Evolutionary conservation across 2,888 invertebrate genomes (phyloP), one percentile per base, ranked within the genome.

Genomic region (Lochmaea crataegi): DNA sequence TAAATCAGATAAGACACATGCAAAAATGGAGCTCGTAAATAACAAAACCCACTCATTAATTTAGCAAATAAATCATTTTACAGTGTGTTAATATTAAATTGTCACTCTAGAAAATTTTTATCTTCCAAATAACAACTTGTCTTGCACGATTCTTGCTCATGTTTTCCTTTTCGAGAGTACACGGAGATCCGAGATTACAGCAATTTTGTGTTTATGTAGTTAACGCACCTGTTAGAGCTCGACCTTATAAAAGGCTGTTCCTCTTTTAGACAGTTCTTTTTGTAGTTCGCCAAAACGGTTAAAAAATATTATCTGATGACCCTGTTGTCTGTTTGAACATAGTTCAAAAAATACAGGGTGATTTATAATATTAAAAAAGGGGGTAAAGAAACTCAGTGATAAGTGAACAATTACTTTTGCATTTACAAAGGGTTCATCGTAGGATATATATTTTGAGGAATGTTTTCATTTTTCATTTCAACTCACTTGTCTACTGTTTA

Each of bases 51-150:
- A 75, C 74, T 80, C 76, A 80, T 80, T 80, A 80, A 69, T 71
- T 67, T 42, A 67, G 69, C 45, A 65, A 73, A 81, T 83, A 81
- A 83, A 83, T 83, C 83, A 83, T 76, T 38, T 65, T 73, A 68
- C 78, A 79, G 77, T 79, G 79, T 82, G 81, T 81, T 82, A 82
- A 82, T 80, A 82, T 83, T 83, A 83, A 81, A 83, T 81, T 83
- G 83, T 83, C 83, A 82, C 81, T 82, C 78, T 76, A 26, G 74
- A 72, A 77, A 75, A 79, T 80, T 82, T 82, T 80, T 81, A 79
- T 79, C 78, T 75, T 76, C 70, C 64, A 76, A 77, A 77, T 77
- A 79, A 80, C 76, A 78, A 76, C 75, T 71, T 76, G 76, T 74
- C 71, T 76, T 72, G 80, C 80, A 80, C 81, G 81, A 80, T 71